A percentile compares a stretch with the other conserved stretches of the same genome.
Conservation (phyloP, 2,113 vertebrate genomes). For the Rhizomys pruinosus region DNA sequence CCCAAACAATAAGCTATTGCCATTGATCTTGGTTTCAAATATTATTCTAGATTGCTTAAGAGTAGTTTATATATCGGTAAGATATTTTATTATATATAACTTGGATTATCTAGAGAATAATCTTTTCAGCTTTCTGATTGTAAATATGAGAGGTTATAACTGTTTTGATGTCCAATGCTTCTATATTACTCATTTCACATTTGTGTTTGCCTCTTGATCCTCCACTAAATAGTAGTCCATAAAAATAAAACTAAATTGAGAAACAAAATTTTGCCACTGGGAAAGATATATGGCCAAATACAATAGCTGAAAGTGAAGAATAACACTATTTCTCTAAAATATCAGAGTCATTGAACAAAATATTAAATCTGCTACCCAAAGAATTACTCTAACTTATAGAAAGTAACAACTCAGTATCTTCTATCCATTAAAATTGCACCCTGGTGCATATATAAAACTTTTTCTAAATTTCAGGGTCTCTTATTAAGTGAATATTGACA, state of each 20-base stretch:
- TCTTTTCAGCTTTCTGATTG: constrained; percentile 2
- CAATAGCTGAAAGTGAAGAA: background rate
- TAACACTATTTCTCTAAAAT: background rate
- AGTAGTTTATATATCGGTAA: background rate
- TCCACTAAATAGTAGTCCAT: background rate
- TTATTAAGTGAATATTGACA: background rate
- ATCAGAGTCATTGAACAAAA: background rate
- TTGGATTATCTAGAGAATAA: constrained; percentile 3
- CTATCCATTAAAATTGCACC: constrained; percentile 1
- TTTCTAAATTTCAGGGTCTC: background rate
- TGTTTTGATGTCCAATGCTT: background rate
- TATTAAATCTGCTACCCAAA: constrained; percentile 17
- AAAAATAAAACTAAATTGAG: background rate
- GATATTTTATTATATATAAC: background rate
- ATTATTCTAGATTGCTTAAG: background rate
- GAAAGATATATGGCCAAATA: background rate
- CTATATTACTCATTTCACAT: background rate
- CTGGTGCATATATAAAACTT: background rate
- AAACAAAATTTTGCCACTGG: constrained; percentile 9
- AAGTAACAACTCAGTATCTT: constrained; percentile 10
- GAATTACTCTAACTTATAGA: background rate
- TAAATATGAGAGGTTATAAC: background rate
- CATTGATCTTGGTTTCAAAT: too few relatives aligned
- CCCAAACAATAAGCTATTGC: too few relatives aligned
- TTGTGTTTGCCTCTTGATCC: background rate